Evolutionary conservation across 2,888 invertebrate species (phyloP).

Genomic region (Drosophila pseudotakahashii): DNA sequence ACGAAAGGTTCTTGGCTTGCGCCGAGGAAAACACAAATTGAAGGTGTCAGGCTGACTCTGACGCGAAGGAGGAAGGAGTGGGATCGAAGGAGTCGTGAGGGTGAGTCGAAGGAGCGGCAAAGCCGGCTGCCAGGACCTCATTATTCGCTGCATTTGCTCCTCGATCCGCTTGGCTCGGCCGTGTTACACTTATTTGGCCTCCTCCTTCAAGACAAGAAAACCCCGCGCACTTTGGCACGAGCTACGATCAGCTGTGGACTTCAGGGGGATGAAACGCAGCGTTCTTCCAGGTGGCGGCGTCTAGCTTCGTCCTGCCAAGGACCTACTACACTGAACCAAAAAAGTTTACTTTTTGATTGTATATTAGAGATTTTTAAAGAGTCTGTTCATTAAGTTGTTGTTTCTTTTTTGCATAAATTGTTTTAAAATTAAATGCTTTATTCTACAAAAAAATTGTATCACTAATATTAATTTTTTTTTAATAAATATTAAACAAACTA

Average conservation of each 20-base stretch:
- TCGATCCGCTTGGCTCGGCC: conserved; percentile 46
- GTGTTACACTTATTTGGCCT: conserved; percentile 64
- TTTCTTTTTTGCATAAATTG: too few relatives aligned
- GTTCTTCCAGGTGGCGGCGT: conserved; percentile 57
- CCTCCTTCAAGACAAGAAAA: conserved; percentile 59
- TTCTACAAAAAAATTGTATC: too few relatives aligned
- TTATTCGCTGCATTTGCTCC: conserved; percentile 71
- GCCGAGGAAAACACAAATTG: conserved; percentile 67
- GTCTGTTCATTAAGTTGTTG: too few relatives aligned
- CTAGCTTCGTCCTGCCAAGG: conserved; percentile 38
- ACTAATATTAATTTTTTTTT: too few relatives aligned
- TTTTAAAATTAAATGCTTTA: too few relatives aligned
- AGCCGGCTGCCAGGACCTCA: conserved; percentile 72
- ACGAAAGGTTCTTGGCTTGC: conserved; percentile 67
- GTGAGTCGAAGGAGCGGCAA: conserved; percentile 43
- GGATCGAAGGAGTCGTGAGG: conserved; percentile 27
- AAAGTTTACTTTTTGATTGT: not conserved
- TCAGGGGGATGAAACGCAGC: conserved; percentile 71
- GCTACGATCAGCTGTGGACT: conserved; percentile 75
- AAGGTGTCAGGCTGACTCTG: conserved; percentile 67
- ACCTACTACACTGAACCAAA: conserved; percentile 3
- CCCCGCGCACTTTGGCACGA: conserved; percentile 78
- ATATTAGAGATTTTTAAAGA: too few relatives aligned
- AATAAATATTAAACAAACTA: too few relatives aligned
- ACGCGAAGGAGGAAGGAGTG: conserved; percentile 42